phyloP scores from a whole-genome alignment of 2,113 vertebrate species.

The Rhynchopsitta pachyrhyncha region DNA sequence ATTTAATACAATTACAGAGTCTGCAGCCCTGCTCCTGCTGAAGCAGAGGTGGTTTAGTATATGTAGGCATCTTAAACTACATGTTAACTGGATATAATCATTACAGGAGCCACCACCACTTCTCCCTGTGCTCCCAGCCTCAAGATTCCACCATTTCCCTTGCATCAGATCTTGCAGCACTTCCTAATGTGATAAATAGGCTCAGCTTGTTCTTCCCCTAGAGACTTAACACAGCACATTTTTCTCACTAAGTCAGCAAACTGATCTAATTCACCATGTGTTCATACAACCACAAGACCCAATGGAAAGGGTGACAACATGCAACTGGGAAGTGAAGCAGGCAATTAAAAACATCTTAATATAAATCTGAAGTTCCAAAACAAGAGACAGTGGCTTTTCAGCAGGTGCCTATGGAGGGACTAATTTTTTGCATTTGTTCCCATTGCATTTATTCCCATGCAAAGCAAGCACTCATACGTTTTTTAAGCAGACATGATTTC shows the following conservation, averaged over 20 bases:
- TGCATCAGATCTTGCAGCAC: neutral
- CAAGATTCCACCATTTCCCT: neutral
- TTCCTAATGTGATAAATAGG: neutral
- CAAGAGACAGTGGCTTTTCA: neutral
- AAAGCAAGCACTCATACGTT: neutral
- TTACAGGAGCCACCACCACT: neutral
- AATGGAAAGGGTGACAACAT: neutral
- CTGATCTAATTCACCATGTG: neutral
- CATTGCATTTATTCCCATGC: neutral
- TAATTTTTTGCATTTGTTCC: neutral
- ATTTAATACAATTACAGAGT: neutral
- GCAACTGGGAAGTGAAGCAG: neutral
- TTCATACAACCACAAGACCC: neutral
- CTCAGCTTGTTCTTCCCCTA: neutral
- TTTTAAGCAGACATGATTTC: neutral
- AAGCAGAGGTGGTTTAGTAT: neutral
- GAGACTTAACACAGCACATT: neutral
- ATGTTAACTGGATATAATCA: neutral
- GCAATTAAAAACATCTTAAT: neutral
- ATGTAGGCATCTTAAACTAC: neutral
- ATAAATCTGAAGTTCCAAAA: neutral
- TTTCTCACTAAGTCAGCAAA: neutral
- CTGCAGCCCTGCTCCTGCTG: neutral
- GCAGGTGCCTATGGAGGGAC: neutral
- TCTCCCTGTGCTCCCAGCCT: neutral